Base-by-base conservation (phyloP, 35 echinoderm and acorn worm species). In the Heliocidaris tuberculata region DNA sequence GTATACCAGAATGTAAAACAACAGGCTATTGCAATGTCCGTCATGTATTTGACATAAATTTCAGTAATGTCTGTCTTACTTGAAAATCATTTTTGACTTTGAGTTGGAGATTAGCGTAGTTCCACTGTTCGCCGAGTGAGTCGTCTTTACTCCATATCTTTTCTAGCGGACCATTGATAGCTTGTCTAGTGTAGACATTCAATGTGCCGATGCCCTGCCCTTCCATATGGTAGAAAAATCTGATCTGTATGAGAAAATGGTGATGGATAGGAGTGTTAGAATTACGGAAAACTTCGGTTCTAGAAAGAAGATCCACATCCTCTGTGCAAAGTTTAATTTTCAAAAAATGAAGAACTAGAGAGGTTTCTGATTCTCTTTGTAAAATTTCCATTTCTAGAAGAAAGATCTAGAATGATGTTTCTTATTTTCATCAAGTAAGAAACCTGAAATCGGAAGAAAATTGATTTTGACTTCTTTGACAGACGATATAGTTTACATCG, bases 191-290 rank as follows among this genome's bases (percentile, higher is more conserved):
- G 92, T 99, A 99, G 47, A 99, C 90, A 31, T 94, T 97, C 0
- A 99, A 86, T 9, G 96, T 85, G 0, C 97, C 96, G 15, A 97
- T 97, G 2, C 87, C 95, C 7, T 93, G 59, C 10, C 98, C 98
- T 47, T 92, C 32, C 96, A 97, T 97, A 87, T 97, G 97, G 88
- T 98, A 98, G 54, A 60, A 98, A 47, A 98, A 96, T 42, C 97
- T 88, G 48, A 98, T 93, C 97, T 98, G 60, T 86, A 65, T 48
- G 6, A 78, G 27, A 19, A n/a, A 7, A 78, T 21, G 65, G 65
- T 2, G 52, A 56, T 56, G 7, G 11, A 56, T 15, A 56, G 52
- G 15, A 13, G 10, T 15, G 11, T 56, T 56, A 56, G 15, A 42
- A 56, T 13, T 2, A 11, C 2, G 52, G 10, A 56, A 56, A 56